A percentile compares a stretch with the other conserved stretches of the same genome.
phyloP scores from a whole-genome alignment of 2,888 invertebrate genomes.

The Ptychoptera contaminata region DNA sequence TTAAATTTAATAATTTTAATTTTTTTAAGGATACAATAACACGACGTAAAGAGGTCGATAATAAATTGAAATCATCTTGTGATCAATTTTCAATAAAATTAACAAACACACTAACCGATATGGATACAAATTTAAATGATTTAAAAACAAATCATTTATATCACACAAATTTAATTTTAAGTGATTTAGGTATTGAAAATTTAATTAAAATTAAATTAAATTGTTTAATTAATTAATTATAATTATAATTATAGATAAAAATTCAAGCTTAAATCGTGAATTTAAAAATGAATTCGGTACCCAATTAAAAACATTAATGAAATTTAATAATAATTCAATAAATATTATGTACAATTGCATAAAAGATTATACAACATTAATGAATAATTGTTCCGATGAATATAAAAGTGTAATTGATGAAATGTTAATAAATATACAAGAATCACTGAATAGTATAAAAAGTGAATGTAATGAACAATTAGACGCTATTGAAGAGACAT shows the following conservation, averaged over 20 bases:
- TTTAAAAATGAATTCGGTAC: no score
- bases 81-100: conserved; percentile 23
- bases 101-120: conserved; percentile 19
- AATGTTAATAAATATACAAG: conserved; percentile 11
- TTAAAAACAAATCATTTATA: conserved; percentile 19
- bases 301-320: conserved; percentile 17
- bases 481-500: no score
- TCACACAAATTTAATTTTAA: conserved; percentile 17
- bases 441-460: no score
- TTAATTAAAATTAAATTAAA: not conserved
- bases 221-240: conserved; percentile 13
- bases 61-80: conserved; percentile 22
- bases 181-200: conserved; percentile 18
- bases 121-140: conserved; percentile 18
- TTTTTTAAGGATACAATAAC: conserved; percentile 22
- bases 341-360: conserved; percentile 14
- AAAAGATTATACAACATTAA: conserved; percentile 13
- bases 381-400: conserved; percentile 13
- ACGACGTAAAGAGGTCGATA: conserved; percentile 24
- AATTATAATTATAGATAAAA: no score
- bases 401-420: conserved; percentile 14
- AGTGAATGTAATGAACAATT: no score
- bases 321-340: conserved; percentile 15
- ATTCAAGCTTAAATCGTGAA: no score
- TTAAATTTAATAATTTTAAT: not conserved